Conservation (phyloP, 2,113 vertebrate species). For the Saccopteryx leptura region DNA sequence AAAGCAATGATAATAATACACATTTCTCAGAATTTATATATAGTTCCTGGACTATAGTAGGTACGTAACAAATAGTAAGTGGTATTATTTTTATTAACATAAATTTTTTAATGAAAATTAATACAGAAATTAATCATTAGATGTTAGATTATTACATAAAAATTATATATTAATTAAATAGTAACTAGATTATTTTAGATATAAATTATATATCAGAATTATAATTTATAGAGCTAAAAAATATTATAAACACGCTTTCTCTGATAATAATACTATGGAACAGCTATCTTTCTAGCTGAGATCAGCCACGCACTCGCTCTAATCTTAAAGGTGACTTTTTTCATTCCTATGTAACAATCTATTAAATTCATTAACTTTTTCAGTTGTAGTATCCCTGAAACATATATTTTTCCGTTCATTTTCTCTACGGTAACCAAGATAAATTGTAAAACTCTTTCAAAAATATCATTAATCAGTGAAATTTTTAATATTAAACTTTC, state of each 20-base stretch:
- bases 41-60: background rate
- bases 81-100: background rate
- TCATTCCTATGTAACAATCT: background rate
- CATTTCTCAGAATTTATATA: background rate
- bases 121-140: background rate
- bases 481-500: background rate
- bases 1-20: background rate
- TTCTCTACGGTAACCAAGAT: background rate
- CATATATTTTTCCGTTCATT: background rate
- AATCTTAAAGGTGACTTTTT: background rate
- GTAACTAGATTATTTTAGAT: background rate
- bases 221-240: conserved; percentile 23
- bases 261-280: background rate
- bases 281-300: background rate
- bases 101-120: background rate
- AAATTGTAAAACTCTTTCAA: background rate
- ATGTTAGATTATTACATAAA: background rate
- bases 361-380: background rate
- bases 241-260: background rate
- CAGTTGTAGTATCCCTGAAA: background rate
- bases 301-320: background rate
- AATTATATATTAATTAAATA: background rate
- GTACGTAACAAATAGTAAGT: background rate
- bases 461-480: background rate
- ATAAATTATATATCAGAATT: background rate